Evolutionary conservation across 2,113 vertebrate species (phyloP), one percentile per base, ranked within the genome.

Genomic region (Sciurus niger): DNA sequence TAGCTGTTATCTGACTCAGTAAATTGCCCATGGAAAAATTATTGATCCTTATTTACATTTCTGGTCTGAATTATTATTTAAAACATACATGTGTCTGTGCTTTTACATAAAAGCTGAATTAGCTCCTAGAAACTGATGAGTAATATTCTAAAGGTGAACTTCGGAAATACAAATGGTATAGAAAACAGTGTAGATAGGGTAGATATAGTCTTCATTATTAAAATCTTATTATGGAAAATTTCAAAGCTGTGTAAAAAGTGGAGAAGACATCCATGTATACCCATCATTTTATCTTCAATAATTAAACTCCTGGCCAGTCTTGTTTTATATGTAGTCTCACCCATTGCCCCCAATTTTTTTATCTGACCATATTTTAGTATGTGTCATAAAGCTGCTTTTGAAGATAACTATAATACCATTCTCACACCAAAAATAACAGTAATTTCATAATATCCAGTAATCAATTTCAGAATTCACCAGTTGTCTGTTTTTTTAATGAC

Each of bases 11-110:
- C 34, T 73, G 76, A 58, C 32, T 87, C 58, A 77, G 1, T 53
- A 84, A 87, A 73, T 80, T 84, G 65, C 5, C 76, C 46, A 93
- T 51, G 58, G 40, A 17, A 86, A 86, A 82, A 53, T 68, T 74
- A 74, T 76, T 84, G 51, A 30, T 37, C 8, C 28, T 84, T 73
- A 16, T 84, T 48, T 91, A 51, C 32, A 90, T 88, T 91, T 78
- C 53, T 88, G 25, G 24, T 77, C 87, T 96, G 72, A 95, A 67
- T 70, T 65, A 74, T 70, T 80, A 74, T 68, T 79, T 73, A 58
- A 88, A 79, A 65, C 34, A 84, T 63, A 60, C 22, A 25, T 77
- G 12, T 46, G 11, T 94, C 32, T 68, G 3, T 90, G 46, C 37
- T 86, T 91, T 85, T 90, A 80, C 8, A 80, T 85, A 65, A 68